Conservation (phyloP, 2,888 invertebrate genomes). For the Drosophila pseudotalamancana region DNA sequence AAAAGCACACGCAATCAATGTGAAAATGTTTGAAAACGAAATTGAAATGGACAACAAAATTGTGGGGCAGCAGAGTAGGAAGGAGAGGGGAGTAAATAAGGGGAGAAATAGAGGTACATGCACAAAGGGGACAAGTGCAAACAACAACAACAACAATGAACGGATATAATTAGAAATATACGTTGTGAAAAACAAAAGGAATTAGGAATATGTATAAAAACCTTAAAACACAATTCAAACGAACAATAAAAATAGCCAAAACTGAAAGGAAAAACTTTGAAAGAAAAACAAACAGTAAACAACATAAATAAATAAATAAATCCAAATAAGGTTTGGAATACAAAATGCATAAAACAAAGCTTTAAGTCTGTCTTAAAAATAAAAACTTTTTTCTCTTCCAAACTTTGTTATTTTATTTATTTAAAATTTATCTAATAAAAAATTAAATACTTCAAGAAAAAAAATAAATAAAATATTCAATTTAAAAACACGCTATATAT, state of each 20-base stretch:
- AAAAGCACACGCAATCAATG: slow-evolving; percentile 53
- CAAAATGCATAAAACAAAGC: too few species aligned
- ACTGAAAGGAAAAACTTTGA: not conserved
- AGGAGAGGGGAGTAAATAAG: not conserved
- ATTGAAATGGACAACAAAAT: slow-evolving; percentile 71
- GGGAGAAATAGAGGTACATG: not conserved
- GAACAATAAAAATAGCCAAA: not conserved
- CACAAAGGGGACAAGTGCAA: slow-evolving; percentile 15
- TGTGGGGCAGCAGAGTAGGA: slow-evolving; percentile 10
- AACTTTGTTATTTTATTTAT: too few species aligned
- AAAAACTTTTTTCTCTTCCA: too few species aligned
- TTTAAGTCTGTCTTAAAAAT: too few species aligned
- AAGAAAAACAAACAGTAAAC: too few species aligned
- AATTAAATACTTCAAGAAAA: too few species aligned
- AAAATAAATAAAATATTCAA: too few species aligned
- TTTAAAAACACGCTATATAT: too few species aligned
- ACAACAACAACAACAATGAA: slow-evolving; percentile 51
- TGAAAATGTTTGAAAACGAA: slow-evolving; percentile 59
- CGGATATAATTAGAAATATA: slow-evolving; percentile 59
- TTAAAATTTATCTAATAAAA: too few species aligned
- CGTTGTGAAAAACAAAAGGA: not conserved
- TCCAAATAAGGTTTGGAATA: too few species aligned
- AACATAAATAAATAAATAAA: too few species aligned
- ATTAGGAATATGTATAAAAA: not conserved
- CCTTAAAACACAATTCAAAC: not conserved